phyloP scores from a whole-genome alignment of 2,888 invertebrate genomes.

The Aphodius sticticus region DNA sequence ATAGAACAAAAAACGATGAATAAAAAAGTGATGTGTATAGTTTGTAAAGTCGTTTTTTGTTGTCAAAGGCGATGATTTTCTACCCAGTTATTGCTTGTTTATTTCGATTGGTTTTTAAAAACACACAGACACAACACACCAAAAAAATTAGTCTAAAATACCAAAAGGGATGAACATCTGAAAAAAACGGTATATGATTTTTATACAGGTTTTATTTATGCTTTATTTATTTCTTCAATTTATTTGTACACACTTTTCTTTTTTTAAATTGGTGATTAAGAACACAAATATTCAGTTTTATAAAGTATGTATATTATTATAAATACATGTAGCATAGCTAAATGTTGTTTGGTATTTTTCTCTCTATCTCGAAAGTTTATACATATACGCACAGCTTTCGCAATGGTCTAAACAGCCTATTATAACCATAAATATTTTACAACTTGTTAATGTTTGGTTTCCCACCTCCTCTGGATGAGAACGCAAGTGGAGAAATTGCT shows the following conservation, averaged over 20 bases:
- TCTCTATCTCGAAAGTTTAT: not conserved
- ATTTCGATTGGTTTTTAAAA: not conserved
- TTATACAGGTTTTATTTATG: no score
- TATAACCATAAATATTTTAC: constrained; percentile 8
- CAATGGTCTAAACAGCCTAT: not conserved
- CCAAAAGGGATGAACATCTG: not conserved
- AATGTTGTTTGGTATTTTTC: constrained; percentile 9
- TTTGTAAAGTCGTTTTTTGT: not conserved
- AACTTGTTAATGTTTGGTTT: constrained; percentile 17
- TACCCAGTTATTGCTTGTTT: not conserved
- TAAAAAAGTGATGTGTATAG: not conserved
- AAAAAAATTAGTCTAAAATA: not conserved
- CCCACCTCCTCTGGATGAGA: constrained; percentile 43
- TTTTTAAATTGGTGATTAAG: no score
- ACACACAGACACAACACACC: not conserved
- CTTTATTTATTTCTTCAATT: no score
- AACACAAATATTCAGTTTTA: no score
- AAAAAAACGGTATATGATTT: not conserved
- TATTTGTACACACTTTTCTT: no score
- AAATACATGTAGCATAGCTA: not conserved
- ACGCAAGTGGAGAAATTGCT: constrained; percentile 37
- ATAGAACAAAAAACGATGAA: not conserved
- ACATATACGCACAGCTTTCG: constrained; percentile 19
- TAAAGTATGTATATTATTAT: not conserved
- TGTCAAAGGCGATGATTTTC: not conserved